These are phyloP conservation scores for Anomalospiza imberbis DNA, from an alignment of 2,797 vertebrate species.

Conservation along the genomic window DNA sequence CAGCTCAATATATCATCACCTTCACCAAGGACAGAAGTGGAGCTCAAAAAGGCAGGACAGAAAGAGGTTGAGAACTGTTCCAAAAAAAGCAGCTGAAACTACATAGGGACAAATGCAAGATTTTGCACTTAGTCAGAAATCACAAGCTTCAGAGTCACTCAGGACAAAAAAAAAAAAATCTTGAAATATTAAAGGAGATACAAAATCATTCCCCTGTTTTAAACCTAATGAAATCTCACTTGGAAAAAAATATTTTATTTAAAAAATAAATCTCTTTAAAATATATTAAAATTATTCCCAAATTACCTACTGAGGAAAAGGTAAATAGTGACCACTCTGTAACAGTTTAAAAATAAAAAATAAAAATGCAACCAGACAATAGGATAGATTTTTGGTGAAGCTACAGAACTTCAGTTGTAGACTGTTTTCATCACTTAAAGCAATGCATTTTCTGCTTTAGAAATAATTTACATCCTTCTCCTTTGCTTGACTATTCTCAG, in stretches of 20 bases:
- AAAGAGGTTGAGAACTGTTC: not conserved
- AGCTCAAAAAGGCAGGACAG: not conserved
- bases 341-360: not conserved
- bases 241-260: not conserved
- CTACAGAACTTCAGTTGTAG: not conserved
- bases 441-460: not conserved
- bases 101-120: not conserved
- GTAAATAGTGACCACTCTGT: not conserved
- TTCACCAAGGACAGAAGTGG: not conserved
- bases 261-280: not conserved
- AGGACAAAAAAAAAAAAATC: not conserved
- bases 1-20: not conserved
- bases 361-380: not conserved
- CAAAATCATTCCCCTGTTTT: not conserved
- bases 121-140: not conserved
- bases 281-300: not conserved
- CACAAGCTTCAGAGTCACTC: not conserved
- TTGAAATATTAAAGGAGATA: not conserved
- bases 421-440: not conserved
- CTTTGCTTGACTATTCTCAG: not conserved
- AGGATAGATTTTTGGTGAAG: not conserved
- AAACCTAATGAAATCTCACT: not conserved
- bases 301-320: not conserved
- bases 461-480: not conserved
- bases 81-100: not conserved